Conservation (phyloP, 1,140 invertebrate genomes). For the Magallana angulata region DNA sequence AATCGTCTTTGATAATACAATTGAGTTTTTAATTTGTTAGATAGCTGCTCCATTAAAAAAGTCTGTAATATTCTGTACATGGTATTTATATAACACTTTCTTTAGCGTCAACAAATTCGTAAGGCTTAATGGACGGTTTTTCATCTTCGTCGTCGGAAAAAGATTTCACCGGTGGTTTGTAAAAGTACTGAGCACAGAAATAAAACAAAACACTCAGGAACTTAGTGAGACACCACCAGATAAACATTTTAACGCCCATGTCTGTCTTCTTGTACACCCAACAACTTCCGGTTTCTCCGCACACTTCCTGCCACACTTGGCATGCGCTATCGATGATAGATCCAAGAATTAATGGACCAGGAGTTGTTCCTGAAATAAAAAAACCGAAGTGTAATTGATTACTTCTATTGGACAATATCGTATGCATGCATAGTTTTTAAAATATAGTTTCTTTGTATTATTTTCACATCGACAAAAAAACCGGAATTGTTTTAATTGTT, state of each 20-base stretch:
- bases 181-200: constrained; percentile 65
- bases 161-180: constrained; percentile 34
- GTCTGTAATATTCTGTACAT: too few relatives aligned
- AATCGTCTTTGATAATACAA: too few relatives aligned
- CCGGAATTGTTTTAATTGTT: too few relatives aligned
- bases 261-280: constrained; percentile 78
- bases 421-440: too few relatives aligned
- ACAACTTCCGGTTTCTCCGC: constrained; percentile 75
- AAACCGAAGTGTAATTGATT: not conserved
- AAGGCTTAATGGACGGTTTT: not conserved
- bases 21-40: too few relatives aligned
- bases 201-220: constrained; percentile 53
- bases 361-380: constrained; percentile 74
- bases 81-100: not conserved
- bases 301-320: constrained; percentile 77
- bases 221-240: constrained; percentile 67
- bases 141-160: not conserved
- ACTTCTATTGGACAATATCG: too few relatives aligned
- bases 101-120: constrained; percentile 6
- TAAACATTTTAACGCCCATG: constrained; percentile 70
- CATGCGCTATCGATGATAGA: constrained; percentile 77
- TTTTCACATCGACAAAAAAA: too few relatives aligned
- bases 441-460: too few relatives aligned
- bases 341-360: constrained; percentile 77
- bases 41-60: too few relatives aligned